Conservation (phyloP, 2,888 invertebrate species). For the Conistra vaccinii region DNA sequence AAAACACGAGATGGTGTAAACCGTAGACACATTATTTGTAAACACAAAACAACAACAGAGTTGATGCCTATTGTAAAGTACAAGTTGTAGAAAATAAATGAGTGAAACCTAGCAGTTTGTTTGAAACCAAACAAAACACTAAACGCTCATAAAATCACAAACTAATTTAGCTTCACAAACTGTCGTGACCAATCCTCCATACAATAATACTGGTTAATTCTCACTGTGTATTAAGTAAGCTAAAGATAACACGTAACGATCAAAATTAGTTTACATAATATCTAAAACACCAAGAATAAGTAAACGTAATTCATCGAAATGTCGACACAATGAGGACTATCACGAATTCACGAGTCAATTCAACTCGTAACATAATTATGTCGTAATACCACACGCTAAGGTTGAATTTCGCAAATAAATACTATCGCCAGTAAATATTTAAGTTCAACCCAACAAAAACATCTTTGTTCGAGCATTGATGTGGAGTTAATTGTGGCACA, state of each 20-base stretch:
- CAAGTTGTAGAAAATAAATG: constrained; percentile 41
- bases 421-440: constrained; percentile 47
- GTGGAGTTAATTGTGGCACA: constrained; percentile 56
- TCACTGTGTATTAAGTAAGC: constrained; percentile 7
- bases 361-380: constrained; percentile 9
- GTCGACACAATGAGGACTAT: constrained; percentile 41
- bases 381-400: constrained; percentile 35
- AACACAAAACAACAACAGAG: constrained; percentile 9
- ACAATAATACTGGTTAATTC: not conserved
- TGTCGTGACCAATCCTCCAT: not conserved
- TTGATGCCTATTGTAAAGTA: not conserved
- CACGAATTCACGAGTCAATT: constrained; percentile 31
- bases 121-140: constrained; percentile 29
- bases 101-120: constrained; percentile 14
- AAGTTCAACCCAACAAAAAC: constrained; percentile 65
- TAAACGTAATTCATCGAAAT: constrained; percentile 47
- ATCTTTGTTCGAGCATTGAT: constrained; percentile 66
- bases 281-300: constrained; percentile 41
- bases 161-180: constrained; percentile 27
- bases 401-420: constrained; percentile 47
- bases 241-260: constrained; percentile 8
- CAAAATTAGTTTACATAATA: constrained; percentile 42
- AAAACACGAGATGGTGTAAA: not conserved
- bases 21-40: not conserved
- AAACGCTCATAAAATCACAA: constrained; percentile 39